Conservation (phyloP, 2,888 invertebrate genomes). For the Lasioglossum morio region DNA sequence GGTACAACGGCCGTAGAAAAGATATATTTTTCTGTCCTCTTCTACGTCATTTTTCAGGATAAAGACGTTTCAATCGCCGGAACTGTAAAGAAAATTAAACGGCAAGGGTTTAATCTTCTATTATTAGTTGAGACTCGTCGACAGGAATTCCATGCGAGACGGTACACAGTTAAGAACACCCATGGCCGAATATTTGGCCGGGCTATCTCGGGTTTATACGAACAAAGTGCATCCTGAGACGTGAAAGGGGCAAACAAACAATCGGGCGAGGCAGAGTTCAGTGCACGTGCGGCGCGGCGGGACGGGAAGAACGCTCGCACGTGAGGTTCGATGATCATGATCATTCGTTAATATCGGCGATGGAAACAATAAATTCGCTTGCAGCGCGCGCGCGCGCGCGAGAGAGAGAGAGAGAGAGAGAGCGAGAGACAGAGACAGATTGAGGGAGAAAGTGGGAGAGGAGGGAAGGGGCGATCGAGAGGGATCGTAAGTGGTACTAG, state of each 20-base stretch:
- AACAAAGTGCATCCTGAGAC: not conserved
- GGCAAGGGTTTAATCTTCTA: too few relatives aligned
- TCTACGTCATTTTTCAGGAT: too few relatives aligned
- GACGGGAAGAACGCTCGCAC: not conserved
- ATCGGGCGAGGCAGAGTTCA: not conserved
- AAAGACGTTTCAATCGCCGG: too few relatives aligned
- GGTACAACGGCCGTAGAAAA: too few relatives aligned
- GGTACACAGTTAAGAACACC: not conserved
- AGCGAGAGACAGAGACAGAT: conserved; percentile 20
- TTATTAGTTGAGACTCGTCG: not conserved
- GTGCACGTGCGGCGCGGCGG: conserved; percentile 44
- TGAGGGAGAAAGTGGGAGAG: not conserved
- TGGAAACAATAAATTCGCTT: conserved; percentile 68
- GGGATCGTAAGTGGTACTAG: conserved; percentile 41
- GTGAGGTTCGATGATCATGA: conserved; percentile 33
- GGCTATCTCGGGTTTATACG: not conserved
- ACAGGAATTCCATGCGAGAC: not conserved
- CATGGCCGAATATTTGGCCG: not conserved
- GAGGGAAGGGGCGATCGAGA: conserved; percentile 24
- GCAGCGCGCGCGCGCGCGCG: conserved; percentile 15
- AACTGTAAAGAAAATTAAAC: too few relatives aligned
- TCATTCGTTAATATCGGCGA: conserved; percentile 52
- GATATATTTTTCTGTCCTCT: too few relatives aligned
- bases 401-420: conserved; percentile 24
- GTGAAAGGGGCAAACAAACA: not conserved